Evolutionary conservation across 92 coral and sea anemone species (phyloP).

Genomic region (Zoanthus solanderi): DNA sequence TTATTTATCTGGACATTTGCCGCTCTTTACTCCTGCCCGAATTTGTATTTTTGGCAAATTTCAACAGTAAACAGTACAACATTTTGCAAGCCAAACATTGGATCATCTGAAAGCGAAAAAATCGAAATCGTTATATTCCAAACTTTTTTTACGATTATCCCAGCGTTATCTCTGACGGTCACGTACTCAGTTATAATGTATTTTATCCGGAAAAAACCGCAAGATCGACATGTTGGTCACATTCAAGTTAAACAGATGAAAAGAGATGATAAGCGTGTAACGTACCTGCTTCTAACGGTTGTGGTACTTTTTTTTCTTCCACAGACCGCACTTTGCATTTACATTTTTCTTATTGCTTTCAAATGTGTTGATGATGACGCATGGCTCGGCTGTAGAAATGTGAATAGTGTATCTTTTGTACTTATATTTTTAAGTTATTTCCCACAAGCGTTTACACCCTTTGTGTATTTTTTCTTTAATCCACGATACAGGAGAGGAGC

Average conservation of each 20-base stretch:
- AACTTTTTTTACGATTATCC: not conserved
- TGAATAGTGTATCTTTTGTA: not conserved
- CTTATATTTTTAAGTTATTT: not conserved
- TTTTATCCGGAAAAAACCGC: not conserved
- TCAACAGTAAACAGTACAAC: not conserved
- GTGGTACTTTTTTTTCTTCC: constrained; percentile 2
- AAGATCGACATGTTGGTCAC: not conserved
- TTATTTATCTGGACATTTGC: not conserved
- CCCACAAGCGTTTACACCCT: not conserved
- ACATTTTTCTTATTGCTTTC: not conserved
- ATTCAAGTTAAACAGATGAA: not conserved
- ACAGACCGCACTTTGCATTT: not conserved
- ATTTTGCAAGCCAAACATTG: not conserved
- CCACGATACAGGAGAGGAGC: constrained; percentile 1
- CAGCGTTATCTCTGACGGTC: not conserved
- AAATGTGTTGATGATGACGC: no score
- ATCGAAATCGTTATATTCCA: not conserved
- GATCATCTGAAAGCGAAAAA: not conserved
- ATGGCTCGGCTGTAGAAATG: not conserved
- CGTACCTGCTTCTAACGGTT: not conserved
- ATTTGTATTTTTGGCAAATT: not conserved
- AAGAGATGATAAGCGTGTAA: not conserved
- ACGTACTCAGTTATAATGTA: not conserved
- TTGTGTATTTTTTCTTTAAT: constrained; percentile 1
- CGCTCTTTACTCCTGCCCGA: not conserved